phyloP scores from a whole-genome alignment of 2,797 vertebrate species.

The Brachymystax lenok region DNA sequence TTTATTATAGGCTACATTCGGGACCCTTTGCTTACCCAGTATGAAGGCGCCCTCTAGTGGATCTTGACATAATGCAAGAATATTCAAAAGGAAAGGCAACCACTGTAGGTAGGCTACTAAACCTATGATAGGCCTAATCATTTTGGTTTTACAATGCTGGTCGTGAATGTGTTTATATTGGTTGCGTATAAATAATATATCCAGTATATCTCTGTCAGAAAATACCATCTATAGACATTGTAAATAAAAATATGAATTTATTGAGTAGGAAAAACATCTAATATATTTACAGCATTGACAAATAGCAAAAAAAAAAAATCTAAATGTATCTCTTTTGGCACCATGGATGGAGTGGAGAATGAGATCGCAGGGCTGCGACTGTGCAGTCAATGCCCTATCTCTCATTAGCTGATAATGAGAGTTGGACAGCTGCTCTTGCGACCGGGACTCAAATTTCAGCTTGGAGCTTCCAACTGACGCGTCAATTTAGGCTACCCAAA shows the following conservation, averaged over 20 bases:
- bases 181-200: background rate
- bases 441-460: background rate
- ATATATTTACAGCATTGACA: slow-evolving; percentile 39
- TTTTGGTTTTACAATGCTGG: no score
- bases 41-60: slow-evolving; percentile 3
- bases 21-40: background rate
- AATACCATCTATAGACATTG: slow-evolving; percentile 11
- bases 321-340: background rate
- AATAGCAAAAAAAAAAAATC: slow-evolving; percentile 4
- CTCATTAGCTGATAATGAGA: background rate
- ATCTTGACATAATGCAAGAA: background rate
- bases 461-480: background rate
- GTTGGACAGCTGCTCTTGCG: background rate
- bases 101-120: no score
- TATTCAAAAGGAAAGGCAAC: background rate
- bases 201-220: background rate
- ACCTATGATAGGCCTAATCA: no score
- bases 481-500: background rate
- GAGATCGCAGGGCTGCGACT: slow-evolving; percentile 16
- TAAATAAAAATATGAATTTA: slow-evolving; percentile 46
- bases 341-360: background rate
- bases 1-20: background rate
- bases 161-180: background rate
- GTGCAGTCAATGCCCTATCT: no score
- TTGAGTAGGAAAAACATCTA: slow-evolving; percentile 35